These are phyloP conservation scores for Bucco capensis DNA, from an alignment of 2,113 vertebrate genomes.

Conservation along the genomic window DNA sequence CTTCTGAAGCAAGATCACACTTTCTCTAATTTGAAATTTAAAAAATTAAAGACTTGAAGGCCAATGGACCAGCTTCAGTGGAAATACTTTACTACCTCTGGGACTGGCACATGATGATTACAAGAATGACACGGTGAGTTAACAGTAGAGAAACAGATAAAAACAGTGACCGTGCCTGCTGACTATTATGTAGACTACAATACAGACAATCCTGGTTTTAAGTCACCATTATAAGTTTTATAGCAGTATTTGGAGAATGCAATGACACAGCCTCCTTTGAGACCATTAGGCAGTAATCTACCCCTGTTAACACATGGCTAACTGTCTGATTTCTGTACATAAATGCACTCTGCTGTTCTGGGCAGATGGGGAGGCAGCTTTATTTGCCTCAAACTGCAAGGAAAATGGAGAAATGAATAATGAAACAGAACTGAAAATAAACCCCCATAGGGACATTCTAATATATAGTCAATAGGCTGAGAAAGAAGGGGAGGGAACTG, in stretches of 20 bases:
- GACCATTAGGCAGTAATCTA: background rate
- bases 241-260: background rate
- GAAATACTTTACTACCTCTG: background rate
- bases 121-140: background rate
- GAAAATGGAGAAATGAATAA: slow-evolving; percentile 42
- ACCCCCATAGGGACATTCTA: slow-evolving; percentile 3
- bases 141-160: background rate
- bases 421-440: slow-evolving; percentile 37
- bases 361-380: background rate
- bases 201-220: background rate
- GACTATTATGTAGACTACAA: background rate
- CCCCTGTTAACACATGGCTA: background rate
- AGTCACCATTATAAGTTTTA: background rate
- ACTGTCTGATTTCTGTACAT: background rate
- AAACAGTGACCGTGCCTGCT: background rate
- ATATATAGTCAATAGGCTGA: background rate
- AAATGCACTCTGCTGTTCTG: background rate
- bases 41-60: background rate
- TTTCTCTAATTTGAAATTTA: background rate
- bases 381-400: background rate
- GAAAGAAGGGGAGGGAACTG: slow-evolving; percentile 19
- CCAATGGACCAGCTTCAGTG: background rate
- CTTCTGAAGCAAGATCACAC: background rate
- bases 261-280: background rate
- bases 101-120: background rate